Evolutionary conservation across 2,113 vertebrate genomes (phyloP), one percentile per base, ranked within the genome.

Genomic region (Varanus komodoensis): DNA sequence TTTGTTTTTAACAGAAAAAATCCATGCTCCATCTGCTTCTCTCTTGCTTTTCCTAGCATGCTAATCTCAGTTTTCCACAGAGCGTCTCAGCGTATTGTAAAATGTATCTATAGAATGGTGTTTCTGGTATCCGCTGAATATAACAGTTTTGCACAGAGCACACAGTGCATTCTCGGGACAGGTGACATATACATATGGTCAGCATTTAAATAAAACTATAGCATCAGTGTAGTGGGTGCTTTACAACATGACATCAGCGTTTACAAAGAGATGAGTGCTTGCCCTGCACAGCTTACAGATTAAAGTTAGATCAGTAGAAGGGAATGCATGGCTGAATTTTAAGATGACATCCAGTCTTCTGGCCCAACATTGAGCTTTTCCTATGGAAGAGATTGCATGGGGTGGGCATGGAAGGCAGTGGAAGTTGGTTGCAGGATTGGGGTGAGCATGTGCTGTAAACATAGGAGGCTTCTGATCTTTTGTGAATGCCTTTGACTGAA

Each of bases 121-220:
- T 27, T 90, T 23, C 84, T 29, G 50, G 87, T 79, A 90, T 38
- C 82, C 68, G 21, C 50, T 19, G 23, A 89, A 80, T 50, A 38
- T 25, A 78, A 78, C 44, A 87, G 54, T 52, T 54, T 38, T 89
- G 80, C 2, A 67, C 7, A 82, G 77, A n/a, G 85, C 15, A 19
- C n/a, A 44, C 25, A 52, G 44, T 12, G n/a, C 48, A 4, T 80
- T 29, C 25, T 80, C 17, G 11, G 6, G 19, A 1, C 68, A 34
- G 71, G 48, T 86, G 80, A 21, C 34, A 57, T n/a, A 64, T 34
- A 34, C 5, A 64, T 67, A 7, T 64, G 64, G 21, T 3, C 57
- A 83, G 38, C 3, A 9, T 6, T 38, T 38, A 19, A 64, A 64
- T 23, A 64, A 48, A 48, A 50, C 6, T 52, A 61, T 78, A 8